These are phyloP conservation scores for Nomada flava DNA, from an alignment of 2,888 invertebrate genomes.

Conservation along the genomic window DNA sequence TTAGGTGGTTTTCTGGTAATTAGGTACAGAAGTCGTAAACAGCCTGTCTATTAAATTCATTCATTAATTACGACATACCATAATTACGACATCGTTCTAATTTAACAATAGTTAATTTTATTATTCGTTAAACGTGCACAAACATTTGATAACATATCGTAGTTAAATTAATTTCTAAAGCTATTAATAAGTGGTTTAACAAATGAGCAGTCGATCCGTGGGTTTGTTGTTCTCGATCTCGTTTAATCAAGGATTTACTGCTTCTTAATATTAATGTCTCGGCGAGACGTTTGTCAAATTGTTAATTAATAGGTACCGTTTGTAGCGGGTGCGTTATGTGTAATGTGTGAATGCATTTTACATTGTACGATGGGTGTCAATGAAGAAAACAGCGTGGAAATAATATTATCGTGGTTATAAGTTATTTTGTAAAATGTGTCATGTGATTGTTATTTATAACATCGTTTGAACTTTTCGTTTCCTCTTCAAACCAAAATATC, in stretches of 20 bases:
- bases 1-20: slow-evolving; percentile 86
- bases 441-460: slow-evolving; percentile 24
- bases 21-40: slow-evolving; percentile 85
- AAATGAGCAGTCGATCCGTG: background rate
- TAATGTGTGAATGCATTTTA: too few relatives aligned
- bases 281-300: too few relatives aligned
- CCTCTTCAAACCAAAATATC: slow-evolving; percentile 69
- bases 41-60: slow-evolving; percentile 85
- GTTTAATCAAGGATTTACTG: background rate
- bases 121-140: background rate
- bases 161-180: too few relatives aligned
- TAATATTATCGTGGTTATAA: background rate
- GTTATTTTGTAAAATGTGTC: background rate
- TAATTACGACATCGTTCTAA: background rate
- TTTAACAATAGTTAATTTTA: background rate
- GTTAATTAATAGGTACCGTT: too few relatives aligned
- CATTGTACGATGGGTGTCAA: too few relatives aligned
- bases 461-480: slow-evolving; percentile 55
- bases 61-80: background rate
- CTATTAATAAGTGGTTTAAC: background rate
- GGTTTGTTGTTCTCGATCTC: background rate
- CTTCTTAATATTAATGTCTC: background rate
- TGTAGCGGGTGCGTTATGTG: too few relatives aligned
- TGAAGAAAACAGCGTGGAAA: background rate
- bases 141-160: background rate